Evolutionary conservation across 1,140 invertebrate genomes (phyloP).

Genomic region (Eriosoma lanigerum): DNA sequence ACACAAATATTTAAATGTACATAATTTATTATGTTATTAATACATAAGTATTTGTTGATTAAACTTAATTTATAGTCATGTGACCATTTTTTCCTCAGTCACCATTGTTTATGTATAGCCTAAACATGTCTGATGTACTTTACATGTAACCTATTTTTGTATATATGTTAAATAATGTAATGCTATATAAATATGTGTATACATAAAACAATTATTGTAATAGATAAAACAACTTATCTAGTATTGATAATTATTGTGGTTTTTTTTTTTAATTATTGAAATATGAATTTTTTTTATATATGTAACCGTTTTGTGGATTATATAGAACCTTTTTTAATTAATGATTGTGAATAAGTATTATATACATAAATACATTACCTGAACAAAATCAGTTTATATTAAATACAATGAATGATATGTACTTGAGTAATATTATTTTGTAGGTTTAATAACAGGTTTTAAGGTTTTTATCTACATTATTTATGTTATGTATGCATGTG

Average conservation of each 20-base stretch:
- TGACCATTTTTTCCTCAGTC: slow-evolving; percentile 43
- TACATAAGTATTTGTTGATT: slow-evolving; percentile 20
- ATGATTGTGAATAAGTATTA: slow-evolving; percentile 47
- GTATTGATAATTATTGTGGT: slow-evolving; percentile 41
- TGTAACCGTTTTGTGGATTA: slow-evolving; percentile 15
- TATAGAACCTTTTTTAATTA: slow-evolving; percentile 5
- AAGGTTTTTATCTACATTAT: slow-evolving; percentile 44
- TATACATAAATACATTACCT: slow-evolving; percentile 46
- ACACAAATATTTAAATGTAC: neutral
- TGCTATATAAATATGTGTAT: slow-evolving; percentile 44
- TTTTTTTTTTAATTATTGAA: slow-evolving; percentile 17
- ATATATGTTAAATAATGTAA: slow-evolving; percentile 45
- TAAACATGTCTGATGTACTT: slow-evolving; percentile 36
- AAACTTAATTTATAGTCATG: slow-evolving; percentile 46
- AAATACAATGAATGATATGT: slow-evolving; percentile 46
- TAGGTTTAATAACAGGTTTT: slow-evolving; percentile 45
- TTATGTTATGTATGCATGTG: slow-evolving; percentile 43
- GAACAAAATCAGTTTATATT: slow-evolving; percentile 50
- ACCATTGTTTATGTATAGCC: slow-evolving; percentile 47
- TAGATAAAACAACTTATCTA: slow-evolving; percentile 47
- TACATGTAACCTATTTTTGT: slow-evolving; percentile 43
- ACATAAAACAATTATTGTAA: slow-evolving; percentile 46
- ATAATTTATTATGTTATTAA: slow-evolving; percentile 21
- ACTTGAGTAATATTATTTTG: slow-evolving; percentile 45
- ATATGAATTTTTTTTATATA: slow-evolving; percentile 15